These are phyloP conservation scores for Campoplex nolae DNA, from an alignment of 2,888 invertebrate genomes.

Conservation along the genomic window DNA sequence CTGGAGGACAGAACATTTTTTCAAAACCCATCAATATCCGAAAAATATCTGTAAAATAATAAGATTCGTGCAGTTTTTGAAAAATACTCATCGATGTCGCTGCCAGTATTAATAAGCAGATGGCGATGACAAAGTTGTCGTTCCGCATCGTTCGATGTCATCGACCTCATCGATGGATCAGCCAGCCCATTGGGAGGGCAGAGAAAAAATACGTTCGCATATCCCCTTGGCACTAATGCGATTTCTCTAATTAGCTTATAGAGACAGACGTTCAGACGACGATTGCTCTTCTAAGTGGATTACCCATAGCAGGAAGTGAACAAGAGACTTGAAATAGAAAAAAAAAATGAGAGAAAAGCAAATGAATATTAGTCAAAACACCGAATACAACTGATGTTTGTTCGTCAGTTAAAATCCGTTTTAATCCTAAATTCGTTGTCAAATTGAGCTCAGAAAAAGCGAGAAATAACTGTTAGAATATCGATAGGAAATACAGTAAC, in stretches of 20 bases:
- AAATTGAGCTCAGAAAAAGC: background rate
- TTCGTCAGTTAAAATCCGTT: background rate
- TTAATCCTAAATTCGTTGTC: background rate
- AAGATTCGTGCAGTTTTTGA: background rate
- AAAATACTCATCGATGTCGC: background rate
- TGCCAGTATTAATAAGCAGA: background rate
- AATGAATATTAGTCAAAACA: background rate
- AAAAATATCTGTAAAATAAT: background rate
- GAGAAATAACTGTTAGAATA: background rate
- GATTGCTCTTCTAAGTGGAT: conserved; percentile 56
- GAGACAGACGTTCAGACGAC: conserved; percentile 45
- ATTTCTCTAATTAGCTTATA: conserved; percentile 79
- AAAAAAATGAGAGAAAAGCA: background rate
- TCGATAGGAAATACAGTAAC: background rate
- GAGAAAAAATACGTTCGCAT: conserved; percentile 49
- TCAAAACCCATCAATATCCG: background rate
- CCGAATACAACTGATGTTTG: background rate
- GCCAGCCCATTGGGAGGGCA: conserved; percentile 53
- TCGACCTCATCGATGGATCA: conserved; percentile 75
- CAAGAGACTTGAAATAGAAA: background rate
- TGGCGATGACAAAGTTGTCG: conserved; percentile 33
- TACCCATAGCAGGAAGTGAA: conserved; percentile 32
- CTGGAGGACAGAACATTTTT: background rate
- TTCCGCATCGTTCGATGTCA: conserved; percentile 70
- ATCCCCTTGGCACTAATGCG: conserved; percentile 74